These are phyloP conservation scores for Tipula vernalis DNA, from an alignment of 2,888 invertebrate species.

Conservation along the genomic window DNA sequence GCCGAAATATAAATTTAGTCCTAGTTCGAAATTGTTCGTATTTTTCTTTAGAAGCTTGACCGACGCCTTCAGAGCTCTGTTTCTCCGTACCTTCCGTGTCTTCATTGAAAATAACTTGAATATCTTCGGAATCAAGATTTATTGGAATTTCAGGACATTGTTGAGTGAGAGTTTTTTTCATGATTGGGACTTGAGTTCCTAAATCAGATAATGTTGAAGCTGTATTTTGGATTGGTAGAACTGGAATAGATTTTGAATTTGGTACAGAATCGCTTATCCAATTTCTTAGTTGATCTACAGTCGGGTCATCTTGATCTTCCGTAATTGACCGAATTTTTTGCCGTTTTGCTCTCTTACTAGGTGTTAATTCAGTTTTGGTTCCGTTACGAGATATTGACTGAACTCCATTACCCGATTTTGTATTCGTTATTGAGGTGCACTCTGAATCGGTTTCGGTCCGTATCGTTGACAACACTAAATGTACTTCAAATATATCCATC, in stretches of 20 bases:
- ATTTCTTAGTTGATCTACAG: not conserved
- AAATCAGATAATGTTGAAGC: not conserved
- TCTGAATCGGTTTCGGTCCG: not conserved
- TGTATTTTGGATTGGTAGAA: not conserved
- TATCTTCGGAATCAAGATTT: conserved; percentile 8
- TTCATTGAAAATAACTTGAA: not conserved
- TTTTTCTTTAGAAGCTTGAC: conserved; percentile 15
- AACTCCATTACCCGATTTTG: not conserved
- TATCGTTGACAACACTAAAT: conserved; percentile 61
- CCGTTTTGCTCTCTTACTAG: not conserved
- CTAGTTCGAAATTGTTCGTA: not conserved
- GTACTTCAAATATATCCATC: conserved; percentile 59
- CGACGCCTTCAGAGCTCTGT: conserved; percentile 15
- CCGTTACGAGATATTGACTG: not conserved
- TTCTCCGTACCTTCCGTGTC: not conserved
- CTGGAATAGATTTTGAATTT: not conserved
- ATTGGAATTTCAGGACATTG: not conserved
- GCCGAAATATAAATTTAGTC: conserved; percentile 42
- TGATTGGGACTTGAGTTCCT: not conserved
- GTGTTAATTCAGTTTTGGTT: not conserved
- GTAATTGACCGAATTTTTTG: not conserved
- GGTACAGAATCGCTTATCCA: not conserved
- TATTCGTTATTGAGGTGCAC: not conserved
- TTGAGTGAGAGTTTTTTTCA: not conserved
- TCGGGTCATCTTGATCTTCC: not conserved